Percentiles rank a stretch among this genome's conserved stretches.
phyloP scores from a whole-genome alignment of 2,888 invertebrate genomes.

The Macaria notata region DNA sequence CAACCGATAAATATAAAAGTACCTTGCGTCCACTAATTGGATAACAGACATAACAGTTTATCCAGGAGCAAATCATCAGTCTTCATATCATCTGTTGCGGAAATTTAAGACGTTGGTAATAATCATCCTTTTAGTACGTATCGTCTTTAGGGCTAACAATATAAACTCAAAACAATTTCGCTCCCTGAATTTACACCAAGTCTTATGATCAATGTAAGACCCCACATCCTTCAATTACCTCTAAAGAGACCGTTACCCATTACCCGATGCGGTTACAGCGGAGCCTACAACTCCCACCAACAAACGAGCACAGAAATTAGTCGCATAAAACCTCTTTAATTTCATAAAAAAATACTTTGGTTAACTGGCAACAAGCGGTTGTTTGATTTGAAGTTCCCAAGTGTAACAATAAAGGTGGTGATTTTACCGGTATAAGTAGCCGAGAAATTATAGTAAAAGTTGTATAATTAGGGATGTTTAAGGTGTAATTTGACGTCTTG shows the following conservation, averaged over 20 bases:
- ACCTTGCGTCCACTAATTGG: too few species aligned
- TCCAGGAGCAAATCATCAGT: too few species aligned
- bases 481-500: slow-evolving; percentile 69
- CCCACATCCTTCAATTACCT: slow-evolving; percentile 15
- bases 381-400: slow-evolving; percentile 70
- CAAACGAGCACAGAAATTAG: slow-evolving; percentile 36
- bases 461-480: slow-evolving; percentile 72
- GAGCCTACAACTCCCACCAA: slow-evolving; percentile 24
- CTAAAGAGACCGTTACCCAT: slow-evolving; percentile 19
- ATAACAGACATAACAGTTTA: too few species aligned
- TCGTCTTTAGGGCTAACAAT: too few species aligned
- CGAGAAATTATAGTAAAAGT: slow-evolving; percentile 75
- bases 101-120: too few species aligned
- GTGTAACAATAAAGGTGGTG: slow-evolving; percentile 64
- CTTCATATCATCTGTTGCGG: too few species aligned
- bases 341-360: slow-evolving; percentile 38
- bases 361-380: slow-evolving; percentile 40
- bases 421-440: slow-evolving; percentile 59
- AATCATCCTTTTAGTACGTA: too few species aligned
- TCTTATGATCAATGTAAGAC: too few species aligned
- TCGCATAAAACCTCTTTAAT: slow-evolving; percentile 43
- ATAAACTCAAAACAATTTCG: too few species aligned
- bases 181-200: too few species aligned
- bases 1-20: too few species aligned
- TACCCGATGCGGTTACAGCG: not conserved